phyloP scores from a whole-genome alignment of 2,888 invertebrate genomes.

The Scaptomyza tumidula region DNA sequence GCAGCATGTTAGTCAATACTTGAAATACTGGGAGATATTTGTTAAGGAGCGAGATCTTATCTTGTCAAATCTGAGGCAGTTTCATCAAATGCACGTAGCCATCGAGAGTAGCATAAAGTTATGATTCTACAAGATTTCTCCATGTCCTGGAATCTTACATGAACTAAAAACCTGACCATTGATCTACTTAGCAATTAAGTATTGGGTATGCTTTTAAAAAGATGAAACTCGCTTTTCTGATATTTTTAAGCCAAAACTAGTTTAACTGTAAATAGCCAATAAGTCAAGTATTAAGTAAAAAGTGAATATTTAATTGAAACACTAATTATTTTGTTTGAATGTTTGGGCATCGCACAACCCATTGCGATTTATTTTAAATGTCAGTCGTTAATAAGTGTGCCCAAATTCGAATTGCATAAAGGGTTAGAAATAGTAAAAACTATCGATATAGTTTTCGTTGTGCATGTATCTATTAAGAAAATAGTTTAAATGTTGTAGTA shows the following conservation, averaged over 20 bases:
- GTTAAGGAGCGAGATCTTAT: constrained; percentile 68
- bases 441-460: constrained; percentile 19
- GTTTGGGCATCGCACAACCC: background rate
- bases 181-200: constrained; percentile 32
- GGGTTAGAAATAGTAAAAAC: background rate
- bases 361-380: background rate
- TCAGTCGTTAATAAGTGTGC: constrained; percentile 9
- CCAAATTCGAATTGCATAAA: background rate
- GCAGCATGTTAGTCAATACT: constrained; percentile 72
- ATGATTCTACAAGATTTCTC: constrained; percentile 34
- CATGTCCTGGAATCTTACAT: constrained; percentile 9
- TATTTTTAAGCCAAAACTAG: constrained; percentile 27
- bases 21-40: constrained; percentile 75
- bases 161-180: constrained; percentile 17
- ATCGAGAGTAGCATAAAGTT: constrained; percentile 69
- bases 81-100: constrained; percentile 71
- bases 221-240: constrained; percentile 9
- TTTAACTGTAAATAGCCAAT: constrained; percentile 25
- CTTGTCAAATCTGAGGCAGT: constrained; percentile 67
- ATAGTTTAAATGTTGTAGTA: background rate
- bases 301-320: constrained; percentile 16
- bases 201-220: constrained; percentile 9
- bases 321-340: background rate
- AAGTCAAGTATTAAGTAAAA: constrained; percentile 32
- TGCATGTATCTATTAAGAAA: background rate